Evolutionary conservation across 1,140 invertebrate species (phyloP), one percentile per base, ranked within the genome.

Genomic region (Anastatus disparis): DNA sequence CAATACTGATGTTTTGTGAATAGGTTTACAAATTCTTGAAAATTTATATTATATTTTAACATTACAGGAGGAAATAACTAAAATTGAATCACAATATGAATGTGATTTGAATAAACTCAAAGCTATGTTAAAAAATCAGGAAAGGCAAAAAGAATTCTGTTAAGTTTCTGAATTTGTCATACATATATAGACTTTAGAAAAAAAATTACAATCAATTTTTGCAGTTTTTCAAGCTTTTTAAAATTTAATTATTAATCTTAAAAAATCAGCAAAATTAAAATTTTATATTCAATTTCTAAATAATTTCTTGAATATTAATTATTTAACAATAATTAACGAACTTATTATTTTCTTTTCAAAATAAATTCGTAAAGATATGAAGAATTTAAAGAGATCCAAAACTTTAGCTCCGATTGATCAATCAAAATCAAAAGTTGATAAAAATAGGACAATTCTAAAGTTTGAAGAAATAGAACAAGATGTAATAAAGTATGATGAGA

Each of bases 321-420:
- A n/a, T n/a, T n/a, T n/a, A n/a, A n/a, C n/a, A n/a, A n/a, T n/a
- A n/a, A n/a, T n/a, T n/a, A n/a, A n/a, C n/a, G n/a, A n/a, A n/a
- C n/a, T n/a, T n/a, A n/a, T n/a, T n/a, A n/a, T n/a, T n/a, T n/a
- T n/a, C n/a, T n/a, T n/a, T n/a, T n/a, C n/a, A n/a, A n/a, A n/a
- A n/a, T n/a, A n/a, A 13, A 75, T 84, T 35, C 58, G 48, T 1
- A 66, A 74, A 42, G 79, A 85, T 27, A 83, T 84, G 22, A 75
- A 74, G 63, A 78, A 75, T 46, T 75, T 85, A 24, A 78, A 15
- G 2, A 65, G 48, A 31, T 50, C 61, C 6, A 64, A 58, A 38
- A 46, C 56, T 38, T 46, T 63, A 64, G 12, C n/a, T 2, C 22
- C 46, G 8, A 4, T 62, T 0, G 31, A 58, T 10, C 15, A 68